Evolutionary conservation across 2,888 invertebrate species (phyloP), one percentile per base, ranked within the genome.

Genomic region (Campoplex nolae): DNA sequence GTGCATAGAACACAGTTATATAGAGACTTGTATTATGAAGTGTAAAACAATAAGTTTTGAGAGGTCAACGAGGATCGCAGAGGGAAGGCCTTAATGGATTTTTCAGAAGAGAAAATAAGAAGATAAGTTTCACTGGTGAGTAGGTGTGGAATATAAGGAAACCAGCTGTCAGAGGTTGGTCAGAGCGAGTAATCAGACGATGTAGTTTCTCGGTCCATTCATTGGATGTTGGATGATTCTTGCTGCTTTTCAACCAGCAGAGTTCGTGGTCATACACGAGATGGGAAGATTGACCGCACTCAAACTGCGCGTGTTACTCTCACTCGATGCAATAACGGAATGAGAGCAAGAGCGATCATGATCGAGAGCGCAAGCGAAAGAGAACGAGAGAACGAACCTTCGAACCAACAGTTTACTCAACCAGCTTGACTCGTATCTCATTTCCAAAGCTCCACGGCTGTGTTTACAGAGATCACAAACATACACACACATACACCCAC

Each of bases 321-420:
- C 75, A 58, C 70, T 70, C 54, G 68, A 70, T 51, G 75, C 58
- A 62, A 71, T 76, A 75, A 45, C 71, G 35, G 51, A 42, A 71
- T 58, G 32, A 45, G 42, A 23, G n/a, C 16, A 32, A 28, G 65
- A 56, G 62, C 6, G 73, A 73, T 42, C n/a, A 42, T 16, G 38
- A 74, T 54, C 38, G 56, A 74, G n/a, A n/a, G 38, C 35, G 38
- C 28, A 0, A 45, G 67, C 48, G 71, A 54, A 54, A 16, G 62
- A 80, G 75, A 42, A 62, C 38, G 74, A 45, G 51, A 32, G 67
- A n/a, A 54, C 11, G 13, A 58, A n/a, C 45, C 38, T 9, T 48
- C 74, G 74, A 85, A 54, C 70, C 78, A 84, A 76, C 83, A 85
- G 85, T 85, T 87, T 87, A 79, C 85, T 85, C 73, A 77, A 87